Conservation (phyloP, 2,888 invertebrate species). For the Acanthopleura granulata region DNA sequence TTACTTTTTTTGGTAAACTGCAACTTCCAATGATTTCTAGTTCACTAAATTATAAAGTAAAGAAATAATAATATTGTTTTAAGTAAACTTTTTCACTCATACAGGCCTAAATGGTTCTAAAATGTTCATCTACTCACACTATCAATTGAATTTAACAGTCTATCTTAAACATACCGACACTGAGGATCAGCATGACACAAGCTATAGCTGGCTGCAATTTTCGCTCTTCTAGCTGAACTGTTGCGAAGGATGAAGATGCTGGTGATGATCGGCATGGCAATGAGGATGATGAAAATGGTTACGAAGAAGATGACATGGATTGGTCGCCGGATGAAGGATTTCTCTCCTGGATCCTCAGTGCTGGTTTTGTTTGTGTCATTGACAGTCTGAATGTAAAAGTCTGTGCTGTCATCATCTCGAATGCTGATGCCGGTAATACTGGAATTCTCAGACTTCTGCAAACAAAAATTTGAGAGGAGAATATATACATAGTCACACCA, state of each 20-base stretch:
- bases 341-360: background rate
- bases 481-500: too few species aligned
- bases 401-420: background rate
- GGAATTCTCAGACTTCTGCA: slow-evolving; percentile 2
- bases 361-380: background rate
- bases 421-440: background rate
- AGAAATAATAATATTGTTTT: too few species aligned
- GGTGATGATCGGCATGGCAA: slow-evolving; percentile 14
- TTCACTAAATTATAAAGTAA: too few species aligned
- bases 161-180: too few species aligned
- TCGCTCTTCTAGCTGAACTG: background rate
- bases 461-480: background rate
- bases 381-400: slow-evolving; percentile 1
- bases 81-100: too few species aligned
- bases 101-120: too few species aligned
- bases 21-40: too few species aligned
- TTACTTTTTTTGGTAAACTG: too few species aligned
- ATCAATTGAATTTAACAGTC: too few species aligned
- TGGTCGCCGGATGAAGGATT: slow-evolving; percentile 1
- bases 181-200: too few species aligned
- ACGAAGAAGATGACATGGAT: slow-evolving; percentile 15
- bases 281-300: slow-evolving; percentile 12
- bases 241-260: background rate
- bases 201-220: too few species aligned
- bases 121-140: too few species aligned